A percentile compares a stretch with the other conserved stretches of the same genome.
Conservation (phyloP, 2,888 invertebrate genomes). For the Augiades crinisus region DNA sequence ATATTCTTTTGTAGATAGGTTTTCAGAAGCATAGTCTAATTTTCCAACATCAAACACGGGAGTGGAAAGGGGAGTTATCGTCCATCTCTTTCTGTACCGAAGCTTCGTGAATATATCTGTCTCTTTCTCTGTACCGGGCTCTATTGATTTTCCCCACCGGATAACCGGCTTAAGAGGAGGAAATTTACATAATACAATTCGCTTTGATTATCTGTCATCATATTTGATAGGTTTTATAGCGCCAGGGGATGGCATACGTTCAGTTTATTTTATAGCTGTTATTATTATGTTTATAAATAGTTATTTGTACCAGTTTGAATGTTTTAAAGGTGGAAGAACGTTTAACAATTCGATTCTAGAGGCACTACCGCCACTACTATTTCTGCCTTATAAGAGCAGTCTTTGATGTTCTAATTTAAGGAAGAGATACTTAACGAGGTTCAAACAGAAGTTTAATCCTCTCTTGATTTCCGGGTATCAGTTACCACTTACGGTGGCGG, state of each 20-base stretch:
- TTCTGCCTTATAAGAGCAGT: no score
- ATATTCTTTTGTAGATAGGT: slow-evolving; percentile 3
- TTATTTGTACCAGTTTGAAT: not conserved
- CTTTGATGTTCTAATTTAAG: no score
- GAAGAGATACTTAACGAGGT: no score
- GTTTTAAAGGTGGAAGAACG: no score
- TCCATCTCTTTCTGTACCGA: slow-evolving; percentile 36
- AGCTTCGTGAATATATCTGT: slow-evolving; percentile 27
- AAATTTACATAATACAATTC: slow-evolving; percentile 59
- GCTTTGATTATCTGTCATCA: slow-evolving; percentile 28
- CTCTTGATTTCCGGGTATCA: no score
- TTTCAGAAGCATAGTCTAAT: slow-evolving; percentile 37
- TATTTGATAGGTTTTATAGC: slow-evolving; percentile 25
- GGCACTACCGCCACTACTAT: no score
- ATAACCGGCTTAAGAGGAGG: slow-evolving; percentile 45
- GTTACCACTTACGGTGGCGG: no score
- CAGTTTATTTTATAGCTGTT: slow-evolving; percentile 18
- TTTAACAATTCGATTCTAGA: no score
- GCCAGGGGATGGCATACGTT: slow-evolving; percentile 7
- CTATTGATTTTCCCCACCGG: slow-evolving; percentile 63
- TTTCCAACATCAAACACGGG: slow-evolving; percentile 42
- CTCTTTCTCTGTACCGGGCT: slow-evolving; percentile 38
- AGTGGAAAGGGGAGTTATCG: slow-evolving; percentile 39
- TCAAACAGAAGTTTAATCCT: no score
- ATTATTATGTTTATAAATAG: not conserved